Evolutionary conservation across 2,797 vertebrate species (phyloP).

Genomic region (Acrossocheilus wenchowensis): DNA sequence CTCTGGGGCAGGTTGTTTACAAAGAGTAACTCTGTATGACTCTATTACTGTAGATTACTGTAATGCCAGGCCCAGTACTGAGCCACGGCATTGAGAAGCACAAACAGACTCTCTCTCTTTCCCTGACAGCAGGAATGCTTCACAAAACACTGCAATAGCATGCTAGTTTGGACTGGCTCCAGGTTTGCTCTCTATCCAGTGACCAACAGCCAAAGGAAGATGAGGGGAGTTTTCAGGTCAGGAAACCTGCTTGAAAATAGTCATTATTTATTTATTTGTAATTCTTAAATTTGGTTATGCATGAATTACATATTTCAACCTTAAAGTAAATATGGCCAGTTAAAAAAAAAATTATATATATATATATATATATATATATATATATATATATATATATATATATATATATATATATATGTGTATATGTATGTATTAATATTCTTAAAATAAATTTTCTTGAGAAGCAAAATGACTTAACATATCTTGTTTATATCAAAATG

Average conservation of each 20-base stretch:
- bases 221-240: conserved; percentile 17
- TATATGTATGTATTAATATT: neutral
- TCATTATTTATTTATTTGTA: neutral
- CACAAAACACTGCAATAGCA: conserved; percentile 9
- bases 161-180: conserved; percentile 38
- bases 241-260: neutral
- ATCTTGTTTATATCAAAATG: neutral
- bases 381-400: too few relatives aligned
- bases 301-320: neutral
- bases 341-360: too few relatives aligned
- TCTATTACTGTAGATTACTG: conserved; percentile 37
- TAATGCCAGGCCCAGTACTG: neutral
- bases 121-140: conserved; percentile 49
- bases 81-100: conserved; percentile 5
- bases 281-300: neutral
- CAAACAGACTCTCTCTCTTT: conserved; percentile 46
- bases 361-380: too few relatives aligned
- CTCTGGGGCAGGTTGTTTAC: conserved; percentile 36
- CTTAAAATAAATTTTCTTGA: neutral
- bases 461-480: neutral
- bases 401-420: too few relatives aligned
- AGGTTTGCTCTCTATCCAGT: conserved; percentile 27
- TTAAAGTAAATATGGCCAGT: neutral
- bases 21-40: neutral
- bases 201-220: conserved; percentile 24